Percentiles rank a stretch among this genome's conserved stretches.
Conservation (phyloP, 2,888 invertebrate genomes). For the Nymphalis urticae region DNA sequence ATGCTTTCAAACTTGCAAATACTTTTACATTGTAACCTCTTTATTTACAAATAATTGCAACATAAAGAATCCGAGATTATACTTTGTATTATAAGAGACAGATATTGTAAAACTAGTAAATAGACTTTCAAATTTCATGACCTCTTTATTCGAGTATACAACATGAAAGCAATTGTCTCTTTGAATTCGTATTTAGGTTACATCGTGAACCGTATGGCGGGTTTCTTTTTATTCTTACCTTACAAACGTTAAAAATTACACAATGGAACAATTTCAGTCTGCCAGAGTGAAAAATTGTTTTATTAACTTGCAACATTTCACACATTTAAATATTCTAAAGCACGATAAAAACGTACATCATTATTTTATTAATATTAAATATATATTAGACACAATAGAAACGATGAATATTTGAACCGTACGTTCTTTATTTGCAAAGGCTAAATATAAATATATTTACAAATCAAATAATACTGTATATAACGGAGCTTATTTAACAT, state of each 20-base stretch:
- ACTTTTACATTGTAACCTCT: too few relatives aligned
- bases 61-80: too few relatives aligned
- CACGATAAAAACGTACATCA: too few relatives aligned
- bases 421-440: neutral
- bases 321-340: slow-evolving; percentile 5
- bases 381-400: neutral
- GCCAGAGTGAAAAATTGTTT: neutral
- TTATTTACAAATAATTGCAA: too few relatives aligned
- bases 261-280: slow-evolving; percentile 7
- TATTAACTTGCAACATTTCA: neutral
- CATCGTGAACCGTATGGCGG: slow-evolving; percentile 21
- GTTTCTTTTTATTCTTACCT: slow-evolving; percentile 10
- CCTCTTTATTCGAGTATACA: slow-evolving; percentile 15
- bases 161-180: slow-evolving; percentile 14
- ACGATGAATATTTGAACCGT: neutral
- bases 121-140: slow-evolving; percentile 13
- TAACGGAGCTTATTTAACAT: slow-evolving; percentile 27
- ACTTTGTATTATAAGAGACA: too few relatives aligned
- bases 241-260: slow-evolving; percentile 12
- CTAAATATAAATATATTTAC: slow-evolving; percentile 4
- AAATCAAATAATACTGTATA: slow-evolving; percentile 15
- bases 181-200: slow-evolving; percentile 27
- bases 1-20: neutral
- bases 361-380: too few relatives aligned
- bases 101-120: neutral